phyloP scores from a whole-genome alignment of 2,888 invertebrate species.

The Drosophila nigritarsus region DNA sequence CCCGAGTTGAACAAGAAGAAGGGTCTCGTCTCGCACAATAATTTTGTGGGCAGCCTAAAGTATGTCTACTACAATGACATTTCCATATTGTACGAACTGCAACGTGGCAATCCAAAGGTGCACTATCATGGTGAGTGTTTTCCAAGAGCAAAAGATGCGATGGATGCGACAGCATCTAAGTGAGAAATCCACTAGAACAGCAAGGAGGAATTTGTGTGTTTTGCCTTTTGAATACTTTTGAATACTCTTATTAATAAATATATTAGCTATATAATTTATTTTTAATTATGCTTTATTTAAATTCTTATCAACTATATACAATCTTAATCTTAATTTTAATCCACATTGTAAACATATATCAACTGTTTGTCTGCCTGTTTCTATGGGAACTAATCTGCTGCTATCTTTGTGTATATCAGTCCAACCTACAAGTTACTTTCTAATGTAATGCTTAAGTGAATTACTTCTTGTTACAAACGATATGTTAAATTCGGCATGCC shows the following conservation, averaged over 20 bases:
- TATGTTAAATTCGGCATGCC: background rate
- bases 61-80: conserved; percentile 97
- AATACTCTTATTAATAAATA: conserved; percentile 1
- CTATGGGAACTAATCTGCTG: background rate
- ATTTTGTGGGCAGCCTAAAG: conserved; percentile 95
- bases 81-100: conserved; percentile 94
- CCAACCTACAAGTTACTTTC: background rate
- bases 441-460: background rate
- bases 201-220: conserved; percentile 16
- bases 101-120: conserved; percentile 93
- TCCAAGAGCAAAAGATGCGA: background rate
- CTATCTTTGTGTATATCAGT: background rate
- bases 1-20: conserved; percentile 93
- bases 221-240: background rate
- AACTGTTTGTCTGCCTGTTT: background rate
- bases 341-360: background rate
- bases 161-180: background rate
- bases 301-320: background rate
- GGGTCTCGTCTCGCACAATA: conserved; percentile 92
- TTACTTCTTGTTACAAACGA: background rate
- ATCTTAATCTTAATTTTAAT: background rate
- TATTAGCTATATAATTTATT: background rate
- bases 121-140: conserved; percentile 88
- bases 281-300: background rate
- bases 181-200: background rate